Base-by-base conservation (phyloP, 2,888 invertebrate genomes). In the Meteorus cinctellus region DNA sequence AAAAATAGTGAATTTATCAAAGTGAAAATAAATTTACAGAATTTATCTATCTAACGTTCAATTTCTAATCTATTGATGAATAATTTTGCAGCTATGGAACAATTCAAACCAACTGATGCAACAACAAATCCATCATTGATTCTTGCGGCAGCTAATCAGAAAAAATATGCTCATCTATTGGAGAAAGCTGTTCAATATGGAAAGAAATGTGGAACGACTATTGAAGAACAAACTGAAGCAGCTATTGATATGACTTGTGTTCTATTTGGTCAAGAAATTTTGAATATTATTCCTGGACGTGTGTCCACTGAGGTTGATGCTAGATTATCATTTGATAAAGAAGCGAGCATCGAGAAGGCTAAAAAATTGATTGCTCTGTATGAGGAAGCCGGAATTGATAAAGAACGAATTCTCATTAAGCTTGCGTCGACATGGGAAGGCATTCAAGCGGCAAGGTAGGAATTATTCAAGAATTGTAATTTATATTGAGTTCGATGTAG, bases 361-460 rank as follows among this genome's bases (percentile, higher is more conserved):
- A 92, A 94, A 74, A 95, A 95, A 86, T 91, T 99, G 63, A 98
- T 99, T 83, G 91, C 94, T 73, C 91, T 98, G 86, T 99, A 99
- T 90, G 94, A 96, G 85, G 95, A 96, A 78, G 93, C 94, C 86
- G 98, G 98, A 5, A 95, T 99, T 73, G 91, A 92, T 78, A 98
- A 97, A 88, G 97, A 99, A 19, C 93, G 99, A 74, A 94, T 99
- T 88, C 92, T 99, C 27, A 99, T 99, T 81, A 99, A 99, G 90
- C 91, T 99, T 81, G 98, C 98, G 0, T 97, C 98, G 1, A 99
- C 99, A 0, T 99, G 99, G 99, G 99, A 99, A 91, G 99, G 99
- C 36, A 98, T 99, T 81, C 96, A 98, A 91, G 99, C 99, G 45
- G 99, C 98, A 29, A 96, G 93, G 97, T 97, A 91, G 91, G 24